These are phyloP conservation scores for Halocynthia aurantium DNA, from an alignment of 23 tunicate species.

Conservation along the genomic window DNA sequence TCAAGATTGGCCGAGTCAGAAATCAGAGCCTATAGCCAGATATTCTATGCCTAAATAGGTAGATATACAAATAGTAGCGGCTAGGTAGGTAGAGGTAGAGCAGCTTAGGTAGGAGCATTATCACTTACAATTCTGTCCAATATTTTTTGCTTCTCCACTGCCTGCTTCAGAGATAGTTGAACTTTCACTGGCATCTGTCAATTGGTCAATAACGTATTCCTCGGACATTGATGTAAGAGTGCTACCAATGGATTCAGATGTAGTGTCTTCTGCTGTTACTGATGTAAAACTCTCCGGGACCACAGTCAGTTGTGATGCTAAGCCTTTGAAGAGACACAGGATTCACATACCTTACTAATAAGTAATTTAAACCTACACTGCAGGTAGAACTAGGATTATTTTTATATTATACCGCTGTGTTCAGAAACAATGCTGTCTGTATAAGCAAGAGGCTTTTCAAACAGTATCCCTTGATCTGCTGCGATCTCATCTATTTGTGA, in stretches of 20 bases:
- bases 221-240: conserved; percentile 24
- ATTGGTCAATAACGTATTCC: conserved; percentile 8
- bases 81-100: too few relatives aligned
- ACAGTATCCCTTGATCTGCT: not conserved
- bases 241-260: conserved; percentile 16
- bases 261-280: conserved; percentile 20
- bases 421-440: conserved; percentile 10
- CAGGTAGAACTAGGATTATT: not conserved
- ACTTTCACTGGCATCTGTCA: not conserved
- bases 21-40: too few relatives aligned
- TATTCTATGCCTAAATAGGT: too few relatives aligned
- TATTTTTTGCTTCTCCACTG: not conserved
- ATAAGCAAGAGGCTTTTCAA: conserved; percentile 6
- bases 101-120: too few relatives aligned
- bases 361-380: not conserved
- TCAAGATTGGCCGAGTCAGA: too few relatives aligned
- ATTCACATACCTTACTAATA: not conserved
- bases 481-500: conserved; percentile 16
- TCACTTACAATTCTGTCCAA: not conserved
- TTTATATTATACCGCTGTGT: conserved; percentile 9
- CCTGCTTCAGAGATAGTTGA: not conserved
- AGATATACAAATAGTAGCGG: too few relatives aligned
- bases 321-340: not conserved
- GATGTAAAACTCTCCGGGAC: conserved; percentile 24
- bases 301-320: conserved; percentile 7